Percentiles rank a stretch among this genome's conserved stretches.
Evolutionary conservation across 92 coral and sea anemone species (phyloP).

Genomic region (Virgularia gustaviana): DNA sequence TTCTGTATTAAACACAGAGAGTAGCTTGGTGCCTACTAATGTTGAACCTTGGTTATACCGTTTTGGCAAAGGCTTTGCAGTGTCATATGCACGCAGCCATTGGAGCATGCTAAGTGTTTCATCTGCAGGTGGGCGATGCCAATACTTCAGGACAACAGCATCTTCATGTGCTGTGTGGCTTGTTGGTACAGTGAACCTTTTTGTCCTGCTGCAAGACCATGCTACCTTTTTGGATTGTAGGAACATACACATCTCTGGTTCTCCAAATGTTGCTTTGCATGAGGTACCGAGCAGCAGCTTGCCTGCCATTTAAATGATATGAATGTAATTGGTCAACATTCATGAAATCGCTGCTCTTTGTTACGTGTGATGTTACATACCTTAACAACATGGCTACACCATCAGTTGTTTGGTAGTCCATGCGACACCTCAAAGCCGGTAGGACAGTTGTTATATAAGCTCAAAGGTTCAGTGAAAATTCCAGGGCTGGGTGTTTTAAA

Average conservation of each 20-base stretch:
- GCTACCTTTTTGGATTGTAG: slow-evolving; percentile 5
- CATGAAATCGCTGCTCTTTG: slow-evolving; percentile 41
- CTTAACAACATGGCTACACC: slow-evolving; percentile 40
- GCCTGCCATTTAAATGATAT: slow-evolving; percentile 15
- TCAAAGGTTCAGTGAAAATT: slow-evolving; percentile 41
- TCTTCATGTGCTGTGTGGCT: not conserved
- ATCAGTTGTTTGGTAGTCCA: too few relatives aligned
- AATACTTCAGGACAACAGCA: not conserved
- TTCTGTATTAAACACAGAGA: not conserved
- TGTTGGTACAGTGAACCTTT: not conserved
- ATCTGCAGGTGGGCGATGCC: not conserved
- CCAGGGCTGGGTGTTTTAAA: slow-evolving; percentile 30
- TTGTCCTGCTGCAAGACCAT: slow-evolving; percentile 17
- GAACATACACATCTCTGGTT: slow-evolving; percentile 16
- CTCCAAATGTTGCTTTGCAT: slow-evolving; percentile 15
- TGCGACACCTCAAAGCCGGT: slow-evolving; percentile 42
- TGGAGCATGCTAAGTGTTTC: slow-evolving; percentile 1
- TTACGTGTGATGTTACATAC: slow-evolving; percentile 34
- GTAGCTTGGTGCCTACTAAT: slow-evolving; percentile 7
- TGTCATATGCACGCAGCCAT: slow-evolving; percentile 24
- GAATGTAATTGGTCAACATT: slow-evolving; percentile 6
- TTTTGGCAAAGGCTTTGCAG: slow-evolving; percentile 10
- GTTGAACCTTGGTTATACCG: not conserved
- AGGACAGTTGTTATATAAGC: slow-evolving; percentile 37
- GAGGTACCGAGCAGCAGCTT: slow-evolving; percentile 18